Conservation (phyloP, 2,113 vertebrate genomes). For the Odobenus rosmarus region DNA sequence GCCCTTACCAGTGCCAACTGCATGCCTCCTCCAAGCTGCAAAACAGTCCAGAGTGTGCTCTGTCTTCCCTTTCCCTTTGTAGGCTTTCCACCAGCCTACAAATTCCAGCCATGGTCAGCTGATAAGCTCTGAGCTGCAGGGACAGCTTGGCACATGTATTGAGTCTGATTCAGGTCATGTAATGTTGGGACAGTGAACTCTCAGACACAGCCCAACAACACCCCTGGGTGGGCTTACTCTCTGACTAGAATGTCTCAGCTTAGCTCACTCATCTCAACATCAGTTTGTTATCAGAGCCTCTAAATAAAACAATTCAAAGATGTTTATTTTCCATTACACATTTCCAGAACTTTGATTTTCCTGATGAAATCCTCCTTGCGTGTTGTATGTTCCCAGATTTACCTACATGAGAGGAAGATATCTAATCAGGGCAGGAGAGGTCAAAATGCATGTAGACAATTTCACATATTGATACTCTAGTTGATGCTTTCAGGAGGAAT, state of each 20-base stretch:
- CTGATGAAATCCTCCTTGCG: background rate
- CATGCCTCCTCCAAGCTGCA: background rate
- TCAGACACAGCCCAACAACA: background rate
- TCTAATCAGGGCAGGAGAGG: background rate
- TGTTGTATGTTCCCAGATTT: background rate
- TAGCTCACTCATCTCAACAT: background rate
- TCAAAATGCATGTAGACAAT: background rate
- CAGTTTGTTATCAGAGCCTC: background rate
- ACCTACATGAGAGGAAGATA: background rate
- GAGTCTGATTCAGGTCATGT: background rate
- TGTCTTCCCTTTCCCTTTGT: background rate
- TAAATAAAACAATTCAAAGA: background rate
- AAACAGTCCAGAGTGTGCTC: background rate
- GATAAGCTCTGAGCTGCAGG: background rate
- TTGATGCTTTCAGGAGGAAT: background rate
- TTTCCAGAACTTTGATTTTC: slow-evolving; percentile 6
- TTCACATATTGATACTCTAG: background rate
- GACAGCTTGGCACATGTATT: background rate
- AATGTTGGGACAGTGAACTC: background rate
- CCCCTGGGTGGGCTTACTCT: background rate
- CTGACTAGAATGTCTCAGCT: background rate
- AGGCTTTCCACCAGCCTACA: background rate
- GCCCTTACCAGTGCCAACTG: background rate
- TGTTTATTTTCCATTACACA: background rate
- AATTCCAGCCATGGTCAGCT: slow-evolving; percentile 27